These are phyloP conservation scores for Plecturocebus donacophilus DNA, from an alignment of 2,113 vertebrate genomes.

Conservation along the genomic window DNA sequence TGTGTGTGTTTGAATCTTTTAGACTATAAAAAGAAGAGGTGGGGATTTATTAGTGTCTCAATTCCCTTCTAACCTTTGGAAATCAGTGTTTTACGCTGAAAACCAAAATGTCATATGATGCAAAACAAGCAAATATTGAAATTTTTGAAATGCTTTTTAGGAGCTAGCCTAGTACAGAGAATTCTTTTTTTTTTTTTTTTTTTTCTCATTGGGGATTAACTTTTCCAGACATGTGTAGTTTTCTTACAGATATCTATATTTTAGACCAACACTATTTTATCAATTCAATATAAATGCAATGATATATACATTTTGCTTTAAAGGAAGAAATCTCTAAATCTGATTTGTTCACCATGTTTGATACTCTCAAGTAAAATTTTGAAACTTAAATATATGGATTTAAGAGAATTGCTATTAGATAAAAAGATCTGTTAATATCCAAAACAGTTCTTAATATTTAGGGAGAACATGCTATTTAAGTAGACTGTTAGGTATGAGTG, in stretches of 20 bases:
- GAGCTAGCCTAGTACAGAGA: background rate
- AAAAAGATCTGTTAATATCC: background rate
- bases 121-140: background rate
- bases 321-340: slow-evolving; percentile 32
- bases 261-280: background rate
- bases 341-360: background rate
- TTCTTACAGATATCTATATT: background rate
- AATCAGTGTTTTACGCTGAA: background rate
- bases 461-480: background rate
- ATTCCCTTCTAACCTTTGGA: background rate
- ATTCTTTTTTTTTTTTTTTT: background rate
- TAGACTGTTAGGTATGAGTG: background rate
- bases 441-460: background rate
- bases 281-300: background rate
- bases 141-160: background rate
- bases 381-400: background rate
- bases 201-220: background rate
- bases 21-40: background rate
- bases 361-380: background rate
- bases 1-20: background rate
- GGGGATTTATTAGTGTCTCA: background rate
- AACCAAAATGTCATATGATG: background rate
- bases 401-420: background rate
- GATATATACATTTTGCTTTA: background rate
- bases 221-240: background rate